Evolutionary conservation across 2,113 vertebrate genomes (phyloP), one percentile per base, ranked within the genome.

Genomic region (Phalacrocorax brasilianus): DNA sequence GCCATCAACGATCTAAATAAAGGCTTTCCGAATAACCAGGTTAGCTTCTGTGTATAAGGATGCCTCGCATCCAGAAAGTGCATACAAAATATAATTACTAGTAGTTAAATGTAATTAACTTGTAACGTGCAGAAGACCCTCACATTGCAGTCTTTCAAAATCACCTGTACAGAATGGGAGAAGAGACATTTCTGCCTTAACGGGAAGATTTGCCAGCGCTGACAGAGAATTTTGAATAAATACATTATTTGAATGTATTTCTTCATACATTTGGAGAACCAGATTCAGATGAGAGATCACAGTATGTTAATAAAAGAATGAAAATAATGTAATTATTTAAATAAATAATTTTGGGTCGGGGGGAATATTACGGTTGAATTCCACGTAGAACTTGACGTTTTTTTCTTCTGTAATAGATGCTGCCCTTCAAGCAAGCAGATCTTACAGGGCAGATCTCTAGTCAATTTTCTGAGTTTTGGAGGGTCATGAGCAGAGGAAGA

Each of bases 231-330:
- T 65, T 15, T 19, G 50, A 87, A 12, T 19, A 71, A 70, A 53
- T n/a, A 35, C 4, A 18, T 2, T 14, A 42, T 42, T 42, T 42
- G 42, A 42, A 42, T 42, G 42, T 42, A 42, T 42, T 42, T 42
- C 42, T 42, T 14, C 42, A 42, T 42, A 42, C 42, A 44, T 65
- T 14, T 19, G 50, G 84, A 12, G 17, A 45, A 45, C 16, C 44
- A 45, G 17, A 45, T 4, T 13, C 13, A 73, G 28, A 40, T 14
- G 40, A 59, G 1, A 58, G 4, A 33, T 14, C 11, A 21, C 1
- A 5, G 2, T 6, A 13, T 5, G 1, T 8, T 56, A 33, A 5
- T 7, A 40, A 55, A 44, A 44, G 2, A 14, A 8, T 6, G 5
- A 11, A 8, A 42, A 50, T 32, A 20, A 5, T 9, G 11, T 8